Evolutionary conservation across 1,140 invertebrate genomes (phyloP).

Genomic region (Musca vetustissima): DNA sequence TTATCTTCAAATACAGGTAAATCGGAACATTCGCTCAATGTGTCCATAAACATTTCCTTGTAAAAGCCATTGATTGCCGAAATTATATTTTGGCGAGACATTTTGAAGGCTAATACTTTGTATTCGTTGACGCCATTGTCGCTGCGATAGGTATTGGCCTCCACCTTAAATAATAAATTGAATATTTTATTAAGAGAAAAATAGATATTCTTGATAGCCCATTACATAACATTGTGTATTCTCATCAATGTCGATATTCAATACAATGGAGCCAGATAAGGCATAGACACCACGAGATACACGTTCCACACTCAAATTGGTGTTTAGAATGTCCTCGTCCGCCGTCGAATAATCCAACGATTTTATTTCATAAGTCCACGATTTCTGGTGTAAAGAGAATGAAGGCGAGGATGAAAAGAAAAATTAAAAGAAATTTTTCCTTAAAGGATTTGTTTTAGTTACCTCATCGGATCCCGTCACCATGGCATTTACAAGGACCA

Average conservation of each 20-base stretch:
- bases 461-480: too few species aligned
- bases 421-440: too few species aligned
- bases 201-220: too few species aligned
- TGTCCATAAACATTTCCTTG: not conserved
- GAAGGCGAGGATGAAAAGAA: too few species aligned
- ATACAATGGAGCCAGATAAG: not conserved
- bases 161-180: not conserved
- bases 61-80: not conserved
- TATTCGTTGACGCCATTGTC: conserved; percentile 35
- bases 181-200: too few species aligned
- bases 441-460: too few species aligned
- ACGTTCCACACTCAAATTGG: conserved; percentile 28
- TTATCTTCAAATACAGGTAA: conserved; percentile 25
- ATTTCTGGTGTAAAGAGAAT: too few species aligned
- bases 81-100: conserved; percentile 26
- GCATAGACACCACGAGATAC: conserved; percentile 27
- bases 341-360: conserved; percentile 11
- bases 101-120: conserved; percentile 31
- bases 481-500: too few species aligned
- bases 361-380: conserved; percentile 40
- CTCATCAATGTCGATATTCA: conserved; percentile 4
- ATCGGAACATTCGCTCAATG: conserved; percentile 33
- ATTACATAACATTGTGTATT: not conserved
- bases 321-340: conserved; percentile 37
- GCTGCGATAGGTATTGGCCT: not conserved